These are phyloP conservation scores for Aulostomus chinensis DNA, from an alignment of 2,797 vertebrate species.

Conservation along the genomic window DNA sequence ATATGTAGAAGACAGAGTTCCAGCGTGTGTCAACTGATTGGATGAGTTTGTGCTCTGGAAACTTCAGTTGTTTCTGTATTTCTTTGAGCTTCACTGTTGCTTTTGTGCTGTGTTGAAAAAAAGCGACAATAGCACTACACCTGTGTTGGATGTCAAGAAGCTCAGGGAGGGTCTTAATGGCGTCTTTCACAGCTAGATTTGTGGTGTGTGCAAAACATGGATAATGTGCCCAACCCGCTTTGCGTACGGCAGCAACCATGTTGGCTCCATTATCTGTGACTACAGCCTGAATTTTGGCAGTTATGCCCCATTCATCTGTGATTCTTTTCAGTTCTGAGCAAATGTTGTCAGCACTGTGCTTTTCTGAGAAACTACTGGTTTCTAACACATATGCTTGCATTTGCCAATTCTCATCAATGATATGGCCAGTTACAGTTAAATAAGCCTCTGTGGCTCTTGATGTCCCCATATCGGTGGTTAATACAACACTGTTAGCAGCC, in stretches of 20 bases:
- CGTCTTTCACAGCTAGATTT: slow-evolving; percentile 5
- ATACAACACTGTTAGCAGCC: slow-evolving; percentile 13
- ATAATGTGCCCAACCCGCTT: slow-evolving; percentile 6
- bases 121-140: slow-evolving; percentile 10
- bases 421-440: slow-evolving; percentile 32
- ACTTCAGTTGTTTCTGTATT: slow-evolving; percentile 3
- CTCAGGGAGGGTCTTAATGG: neutral
- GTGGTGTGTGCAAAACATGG: slow-evolving; percentile 14
- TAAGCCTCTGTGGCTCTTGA: slow-evolving; percentile 42
- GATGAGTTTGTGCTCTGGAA: neutral
- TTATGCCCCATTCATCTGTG: slow-evolving; percentile 4
- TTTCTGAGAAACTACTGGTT: slow-evolving; percentile 21
- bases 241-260: slow-evolving; percentile 14
- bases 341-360: slow-evolving; percentile 18
- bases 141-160: neutral
- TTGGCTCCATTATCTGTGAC: slow-evolving; percentile 13
- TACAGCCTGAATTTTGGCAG: neutral
- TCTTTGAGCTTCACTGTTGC: slow-evolving; percentile 2
- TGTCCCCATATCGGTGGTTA: slow-evolving; percentile 38
- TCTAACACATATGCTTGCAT: slow-evolving; percentile 25
- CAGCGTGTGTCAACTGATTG: slow-evolving; percentile 2
- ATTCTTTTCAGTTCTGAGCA: slow-evolving; percentile 1
- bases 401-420: slow-evolving; percentile 35
- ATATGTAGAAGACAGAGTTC: slow-evolving; percentile 13
- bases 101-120: slow-evolving; percentile 16